A percentile compares a stretch with the other conserved stretches of the same genome.
phyloP scores from a whole-genome alignment of 2,113 vertebrate species.

The Isurus oxyrinchus region DNA sequence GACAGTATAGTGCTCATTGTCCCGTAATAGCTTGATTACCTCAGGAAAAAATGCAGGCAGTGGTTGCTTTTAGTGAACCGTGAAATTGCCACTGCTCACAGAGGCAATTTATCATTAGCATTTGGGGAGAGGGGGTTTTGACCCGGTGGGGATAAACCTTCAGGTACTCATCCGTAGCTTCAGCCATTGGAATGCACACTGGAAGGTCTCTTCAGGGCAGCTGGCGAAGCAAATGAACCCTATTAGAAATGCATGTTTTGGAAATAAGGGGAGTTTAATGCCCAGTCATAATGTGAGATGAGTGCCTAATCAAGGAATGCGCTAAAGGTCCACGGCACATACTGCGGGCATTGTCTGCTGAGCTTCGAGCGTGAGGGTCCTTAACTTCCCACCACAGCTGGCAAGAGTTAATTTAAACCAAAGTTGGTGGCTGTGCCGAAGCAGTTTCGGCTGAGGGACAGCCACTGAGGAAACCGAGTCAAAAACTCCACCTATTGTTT shows the following conservation, averaged over 20 bases:
- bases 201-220: conserved; percentile 42
- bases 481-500: neutral
- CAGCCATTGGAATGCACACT: conserved; percentile 45
- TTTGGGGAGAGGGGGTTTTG: neutral
- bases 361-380: too few relatives aligned
- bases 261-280: conserved; percentile 35
- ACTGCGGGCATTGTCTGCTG: neutral
- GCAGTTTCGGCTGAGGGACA: neutral
- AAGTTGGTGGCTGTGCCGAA: neutral
- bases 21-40: conserved; percentile 51
- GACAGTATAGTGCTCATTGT: conserved; percentile 50
- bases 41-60: conserved; percentile 42
- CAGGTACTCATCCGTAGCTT: conserved; percentile 49
- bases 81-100: conserved; percentile 51
- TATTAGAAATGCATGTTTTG: conserved; percentile 39
- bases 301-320: conserved; percentile 35
- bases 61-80: conserved; percentile 44
- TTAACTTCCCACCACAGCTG: neutral
- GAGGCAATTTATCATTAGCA: conserved; percentile 44
- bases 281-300: neutral
- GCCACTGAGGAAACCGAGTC: neutral
- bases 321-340: conserved; percentile 33
- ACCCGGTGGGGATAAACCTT: conserved; percentile 30
- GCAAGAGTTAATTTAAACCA: neutral
- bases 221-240: conserved; percentile 50